Evolutionary conservation across 2,797 vertebrate genomes (phyloP).

Genomic region (Enteromius anoplus): DNA sequence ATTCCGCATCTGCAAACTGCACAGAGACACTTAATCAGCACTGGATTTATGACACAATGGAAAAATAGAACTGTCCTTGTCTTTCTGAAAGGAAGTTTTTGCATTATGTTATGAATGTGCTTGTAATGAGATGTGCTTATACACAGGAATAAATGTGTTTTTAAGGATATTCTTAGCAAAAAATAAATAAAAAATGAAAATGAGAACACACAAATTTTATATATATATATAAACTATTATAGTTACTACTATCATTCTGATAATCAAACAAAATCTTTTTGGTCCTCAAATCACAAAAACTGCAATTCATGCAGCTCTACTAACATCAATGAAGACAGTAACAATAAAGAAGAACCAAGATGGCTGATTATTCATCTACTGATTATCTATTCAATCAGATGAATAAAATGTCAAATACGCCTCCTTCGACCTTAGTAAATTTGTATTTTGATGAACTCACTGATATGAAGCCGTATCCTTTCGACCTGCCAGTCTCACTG

Average conservation of each 20-base stretch:
- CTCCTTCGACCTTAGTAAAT: neutral
- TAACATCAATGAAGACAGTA: neutral
- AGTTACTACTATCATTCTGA: neutral
- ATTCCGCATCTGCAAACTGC: constrained; percentile 98
- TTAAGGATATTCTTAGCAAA: neutral
- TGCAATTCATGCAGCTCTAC: neutral
- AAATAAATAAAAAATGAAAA: no score
- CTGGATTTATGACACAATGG: neutral
- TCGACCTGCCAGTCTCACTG: constrained; percentile 96
- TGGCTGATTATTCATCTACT: neutral
- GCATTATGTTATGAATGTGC: neutral
- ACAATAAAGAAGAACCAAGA: neutral
- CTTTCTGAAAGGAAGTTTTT: neutral
- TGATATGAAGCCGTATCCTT: constrained; percentile 99
- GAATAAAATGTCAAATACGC: neutral
- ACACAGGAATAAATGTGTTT: neutral
- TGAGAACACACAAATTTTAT: no score
- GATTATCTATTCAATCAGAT: neutral
- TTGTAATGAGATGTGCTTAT: neutral
- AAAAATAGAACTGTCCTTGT: neutral
- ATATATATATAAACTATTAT: no score
- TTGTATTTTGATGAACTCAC: constrained; percentile 71
- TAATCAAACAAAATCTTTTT: neutral
- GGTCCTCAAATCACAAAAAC: neutral
- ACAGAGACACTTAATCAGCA: constrained; percentile 23